Base-by-base conservation (phyloP, 2,888 invertebrate species). In the Sphecodes monilicornis region DNA sequence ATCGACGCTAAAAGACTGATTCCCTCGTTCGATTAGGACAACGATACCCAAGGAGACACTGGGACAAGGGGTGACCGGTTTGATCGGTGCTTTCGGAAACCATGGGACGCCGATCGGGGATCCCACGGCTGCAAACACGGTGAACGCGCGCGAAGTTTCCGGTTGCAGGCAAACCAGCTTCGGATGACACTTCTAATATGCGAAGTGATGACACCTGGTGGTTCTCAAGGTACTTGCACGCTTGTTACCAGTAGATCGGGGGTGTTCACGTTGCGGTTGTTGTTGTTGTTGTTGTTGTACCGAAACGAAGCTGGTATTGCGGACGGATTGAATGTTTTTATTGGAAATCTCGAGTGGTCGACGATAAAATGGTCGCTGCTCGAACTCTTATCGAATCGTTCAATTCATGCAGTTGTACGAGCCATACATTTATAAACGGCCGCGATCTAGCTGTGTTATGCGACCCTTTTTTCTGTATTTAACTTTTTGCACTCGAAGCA, bases 111-210 rank as follows among this genome's bases (percentile, higher is more conserved):
- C 70, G 43, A 26, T 32, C n/a, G 1, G 46, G 54, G n/a, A 50
- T 57, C 36, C 11, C 22, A n/a, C 69, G 69, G 16, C 10, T 43
- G 18, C n/a, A n/a, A 10, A 60, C 36, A 41, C 60, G 60, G 64
- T 43, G n/a, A 41, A 41, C 29, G n/a, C 6, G 43, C 41, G 36
- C 41, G 26, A n/a, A 39, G 66, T 68, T 68, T 68, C 13, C 75
- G 79, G 46, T 84, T 39, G 64, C 57, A 78, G 29, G 64, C 75
- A 79, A 74, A 83, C 41, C n/a, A 54, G n/a, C 32, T 43, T 66
- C 78, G 68, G 81, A 87, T 84, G 90, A 90, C 86, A 81, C 57
- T 75, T 60, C 78, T 88, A 90, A 88, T 91, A 90, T 90, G 90
- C 90, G 73, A 85, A 90, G 88, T 85, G 72, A 90, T 90, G 90